Evolutionary conservation across 2,888 invertebrate species (phyloP), one percentile per base, ranked within the genome.

Genomic region (Leucophenga maculata): DNA sequence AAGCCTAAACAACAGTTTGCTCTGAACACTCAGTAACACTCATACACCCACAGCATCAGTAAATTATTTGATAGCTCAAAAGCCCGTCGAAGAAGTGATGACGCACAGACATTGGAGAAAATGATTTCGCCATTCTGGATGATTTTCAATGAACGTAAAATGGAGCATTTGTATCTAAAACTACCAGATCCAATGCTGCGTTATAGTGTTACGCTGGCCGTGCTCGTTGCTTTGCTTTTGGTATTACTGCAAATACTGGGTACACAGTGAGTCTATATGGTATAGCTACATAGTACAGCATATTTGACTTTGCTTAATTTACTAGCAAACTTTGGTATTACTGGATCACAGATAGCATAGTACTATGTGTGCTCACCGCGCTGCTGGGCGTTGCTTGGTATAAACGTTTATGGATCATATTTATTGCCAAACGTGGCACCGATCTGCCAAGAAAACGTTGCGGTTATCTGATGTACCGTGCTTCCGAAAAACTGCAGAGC

Each of bases 141-240:
- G 70, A 90, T 91, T 52, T 94, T 94, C 85, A 90, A 89, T 76
- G 91, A 91, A 77, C 90, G 87, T 72, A 89, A 89, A 46, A 90
- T 91, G 88, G 96, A 96, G 87, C 89, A 92, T 77, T 91, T 92
- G 1, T 96, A 93, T 86, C 87, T 94, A 60, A 88, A 91, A 65
- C 91, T 94, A 77, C 92, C 93, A 0, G 96, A 97, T 89, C 93
- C 94, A 0, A 90, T 96, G 69, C 94, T 95, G 85, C 95, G 95
- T 85, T 96, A 94, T 86, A 96, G 93, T 81, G 88, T 93, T 44
- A 86, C 91, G 3, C 90, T 91, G 78, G 90, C 92, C 16, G 86
- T 91, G 8, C 79, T 92, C 55, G 90, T 93, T 18, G 87, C 92
- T 39, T 67, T 91, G 16, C 90, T 91, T 70, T 90, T 91, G 44